Evolutionary conservation across 2,888 invertebrate genomes (phyloP).

Genomic region (Ormyrus labotus): DNA sequence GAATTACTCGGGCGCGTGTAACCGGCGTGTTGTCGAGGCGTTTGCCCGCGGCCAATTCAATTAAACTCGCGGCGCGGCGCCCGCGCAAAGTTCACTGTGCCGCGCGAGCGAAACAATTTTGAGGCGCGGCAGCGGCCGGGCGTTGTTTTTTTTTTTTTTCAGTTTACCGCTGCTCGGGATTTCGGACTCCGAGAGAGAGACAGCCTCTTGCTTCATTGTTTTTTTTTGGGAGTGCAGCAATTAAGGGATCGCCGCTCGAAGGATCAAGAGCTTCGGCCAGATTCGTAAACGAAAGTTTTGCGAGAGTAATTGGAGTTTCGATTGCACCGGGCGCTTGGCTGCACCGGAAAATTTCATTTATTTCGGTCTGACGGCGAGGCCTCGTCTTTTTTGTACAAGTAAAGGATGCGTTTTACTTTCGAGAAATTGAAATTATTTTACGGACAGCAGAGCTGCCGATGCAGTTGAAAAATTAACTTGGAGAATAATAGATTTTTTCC

Average conservation of each 20-base stretch:
- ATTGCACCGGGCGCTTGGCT: background rate
- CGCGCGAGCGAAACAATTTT: conserved; percentile 17
- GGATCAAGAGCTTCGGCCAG: conserved; percentile 22
- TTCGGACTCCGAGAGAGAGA: background rate
- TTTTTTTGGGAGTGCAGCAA: conserved; percentile 18
- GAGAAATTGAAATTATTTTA: too few species aligned
- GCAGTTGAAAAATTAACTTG: too few species aligned
- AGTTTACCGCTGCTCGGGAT: background rate
- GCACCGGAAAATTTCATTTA: conserved; percentile 9
- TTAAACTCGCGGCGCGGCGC: conserved; percentile 33
- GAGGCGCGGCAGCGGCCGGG: conserved; percentile 9
- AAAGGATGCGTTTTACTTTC: too few species aligned
- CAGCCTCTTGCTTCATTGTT: background rate
- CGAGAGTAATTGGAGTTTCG: conserved; percentile 17
- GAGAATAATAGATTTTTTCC: too few species aligned
- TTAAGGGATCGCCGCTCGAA: conserved; percentile 23
- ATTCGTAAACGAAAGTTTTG: conserved; percentile 22
- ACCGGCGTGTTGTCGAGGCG: background rate
- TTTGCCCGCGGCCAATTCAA: conserved; percentile 40
- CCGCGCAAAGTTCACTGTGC: conserved; percentile 3
- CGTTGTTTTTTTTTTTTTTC: background rate
- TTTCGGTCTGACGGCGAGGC: background rate
- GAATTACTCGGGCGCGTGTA: too few species aligned
- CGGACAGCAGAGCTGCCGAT: too few species aligned
- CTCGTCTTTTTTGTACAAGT: too few species aligned